Base-by-base conservation (phyloP, 2,113 vertebrate species). In the Grammomys surdaster region DNA sequence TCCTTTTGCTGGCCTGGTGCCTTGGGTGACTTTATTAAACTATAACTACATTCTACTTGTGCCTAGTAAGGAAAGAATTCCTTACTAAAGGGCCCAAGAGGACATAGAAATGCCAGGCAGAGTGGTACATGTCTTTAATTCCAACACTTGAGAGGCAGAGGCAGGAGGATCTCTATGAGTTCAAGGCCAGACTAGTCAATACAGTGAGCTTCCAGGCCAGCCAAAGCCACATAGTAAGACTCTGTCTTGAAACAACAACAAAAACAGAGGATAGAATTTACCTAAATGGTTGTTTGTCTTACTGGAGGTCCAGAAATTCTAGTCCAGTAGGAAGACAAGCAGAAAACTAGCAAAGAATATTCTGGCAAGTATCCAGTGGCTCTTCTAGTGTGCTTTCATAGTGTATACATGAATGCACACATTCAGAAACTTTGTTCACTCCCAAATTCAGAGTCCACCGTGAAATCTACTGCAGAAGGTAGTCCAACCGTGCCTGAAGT, bases 261-360 rank as follows among this genome's bases (percentile, higher is more conserved):
- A 88, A 70, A 88, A 19, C 3, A 75, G 36, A 56, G 24, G 19
- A 70, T 7, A 63, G 80, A 94, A 60, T 33, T 43, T 40, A 7
- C 88, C 76, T 20, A 19, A 43, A 65, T 89, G 56, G 22, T 63
- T 65, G 3, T 22, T 87, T 93, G 65, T n/a, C 46, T n/a, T 26
- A 8, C 69, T 67, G 26, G 93, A 84, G 40, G 33, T 70, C 90
- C 89, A 54, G 60, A 94, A 67, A 84, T 70, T 33, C 77, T 22
- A 4, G 19, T 43, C 76, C 31, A 12, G 51, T 31, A 75, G 72
- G 90, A 96, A 72, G n/a, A 77, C 1, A 22, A 43, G 3, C 17
- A 11, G 80, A 40, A 14, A 56, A 58, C 24, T 26, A 51, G 13
- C 28, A 51, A 43, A 82, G 81, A 84, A 75, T 48, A 4, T 76